phyloP scores from a whole-genome alignment of 2,113 vertebrate genomes.

The Cranoglanis bouderius region DNA sequence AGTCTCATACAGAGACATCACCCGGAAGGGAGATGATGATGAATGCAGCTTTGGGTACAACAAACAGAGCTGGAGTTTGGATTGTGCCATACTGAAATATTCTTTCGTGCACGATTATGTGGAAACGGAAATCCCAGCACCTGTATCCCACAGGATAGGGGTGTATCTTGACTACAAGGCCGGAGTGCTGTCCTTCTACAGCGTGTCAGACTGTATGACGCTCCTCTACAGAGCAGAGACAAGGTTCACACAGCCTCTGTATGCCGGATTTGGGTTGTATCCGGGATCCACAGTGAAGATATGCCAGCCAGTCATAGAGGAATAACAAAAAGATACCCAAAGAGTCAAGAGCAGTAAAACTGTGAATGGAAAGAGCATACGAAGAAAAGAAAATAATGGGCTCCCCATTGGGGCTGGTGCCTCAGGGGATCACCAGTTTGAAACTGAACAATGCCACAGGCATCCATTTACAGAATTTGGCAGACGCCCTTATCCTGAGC shows the following conservation, averaged over 20 bases:
- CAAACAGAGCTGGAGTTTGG: conserved; percentile 45
- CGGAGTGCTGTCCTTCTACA: conserved; percentile 47
- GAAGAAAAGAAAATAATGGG: neutral
- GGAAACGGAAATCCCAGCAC: neutral
- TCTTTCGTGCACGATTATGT: conserved; percentile 13
- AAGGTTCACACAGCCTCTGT: conserved; percentile 29
- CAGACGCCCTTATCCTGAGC: too few relatives aligned
- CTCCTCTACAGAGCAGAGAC: conserved; percentile 41
- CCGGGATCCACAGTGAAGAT: conserved; percentile 25
- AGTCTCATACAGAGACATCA: conserved; percentile 40
- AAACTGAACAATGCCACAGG: neutral
- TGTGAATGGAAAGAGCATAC: neutral
- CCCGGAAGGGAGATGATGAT: conserved; percentile 14
- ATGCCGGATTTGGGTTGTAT: conserved; percentile 43
- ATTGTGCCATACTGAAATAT: conserved; percentile 33
- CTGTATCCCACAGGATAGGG: conserved; percentile 34
- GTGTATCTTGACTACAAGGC: conserved; percentile 46
- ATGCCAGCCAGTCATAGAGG: neutral
- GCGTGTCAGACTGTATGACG: conserved; percentile 31
- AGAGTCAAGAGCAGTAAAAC: neutral
- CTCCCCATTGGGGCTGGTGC: neutral
- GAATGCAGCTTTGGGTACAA: conserved; percentile 49
- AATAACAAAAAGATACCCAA: neutral
- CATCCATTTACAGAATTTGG: neutral
- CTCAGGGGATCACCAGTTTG: neutral